phyloP scores from a whole-genome alignment of 2,888 invertebrate genomes.

The Andrena praecox region DNA sequence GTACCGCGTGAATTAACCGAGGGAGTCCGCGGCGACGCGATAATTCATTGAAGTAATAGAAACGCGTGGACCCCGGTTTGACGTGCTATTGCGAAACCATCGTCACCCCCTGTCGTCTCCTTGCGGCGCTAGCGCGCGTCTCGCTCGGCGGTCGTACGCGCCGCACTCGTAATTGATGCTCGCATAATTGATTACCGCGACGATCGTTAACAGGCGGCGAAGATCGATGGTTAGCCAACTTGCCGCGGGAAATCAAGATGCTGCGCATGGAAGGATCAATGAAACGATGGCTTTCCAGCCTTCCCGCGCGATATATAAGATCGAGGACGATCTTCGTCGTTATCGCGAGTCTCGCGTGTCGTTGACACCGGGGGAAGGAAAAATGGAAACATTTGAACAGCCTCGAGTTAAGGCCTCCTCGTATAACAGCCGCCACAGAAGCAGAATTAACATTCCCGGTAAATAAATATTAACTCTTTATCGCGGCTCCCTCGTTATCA shows the following conservation, averaged over 20 bases:
- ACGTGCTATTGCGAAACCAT: conserved; percentile 17
- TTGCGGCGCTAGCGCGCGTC: too few species aligned
- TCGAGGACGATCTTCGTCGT: neutral
- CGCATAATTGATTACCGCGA: too few species aligned
- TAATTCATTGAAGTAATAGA: conserved; percentile 9
- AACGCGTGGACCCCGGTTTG: neutral
- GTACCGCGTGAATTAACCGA: neutral
- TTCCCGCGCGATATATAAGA: too few species aligned
- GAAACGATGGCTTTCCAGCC: too few species aligned
- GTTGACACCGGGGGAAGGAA: neutral
- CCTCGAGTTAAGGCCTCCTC: neutral
- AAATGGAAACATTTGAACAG: neutral
- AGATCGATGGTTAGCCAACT: too few species aligned
- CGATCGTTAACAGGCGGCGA: too few species aligned
- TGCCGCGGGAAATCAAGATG: too few species aligned
- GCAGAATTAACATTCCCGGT: conserved; percentile 43
- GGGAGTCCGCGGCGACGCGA: neutral
- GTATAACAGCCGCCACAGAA: conserved; percentile 10
- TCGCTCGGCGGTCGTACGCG: too few species aligned
- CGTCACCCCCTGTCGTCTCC: neutral
- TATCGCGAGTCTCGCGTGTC: neutral
- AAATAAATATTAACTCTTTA: conserved; percentile 57
- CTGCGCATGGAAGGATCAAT: too few species aligned
- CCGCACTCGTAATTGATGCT: neutral
- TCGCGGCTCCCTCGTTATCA: conserved; percentile 34